A percentile compares a stretch with the other conserved stretches of the same genome.
Conservation (phyloP, 2,113 vertebrate species). For the Gnathonemus echidnorhynchus region DNA sequence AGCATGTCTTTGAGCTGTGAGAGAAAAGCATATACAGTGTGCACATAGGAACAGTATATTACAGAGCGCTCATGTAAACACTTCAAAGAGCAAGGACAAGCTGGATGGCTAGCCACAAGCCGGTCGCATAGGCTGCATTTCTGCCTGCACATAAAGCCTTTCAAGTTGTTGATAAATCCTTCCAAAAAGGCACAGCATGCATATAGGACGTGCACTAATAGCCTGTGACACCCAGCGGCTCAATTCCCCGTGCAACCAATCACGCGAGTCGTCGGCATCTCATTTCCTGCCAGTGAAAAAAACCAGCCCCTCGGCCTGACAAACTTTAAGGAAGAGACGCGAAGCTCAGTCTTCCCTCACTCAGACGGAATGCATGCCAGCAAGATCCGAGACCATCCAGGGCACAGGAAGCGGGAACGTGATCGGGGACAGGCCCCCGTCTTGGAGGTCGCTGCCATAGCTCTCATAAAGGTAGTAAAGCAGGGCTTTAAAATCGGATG, state of each 20-base stretch:
- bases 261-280: background rate
- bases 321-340: background rate
- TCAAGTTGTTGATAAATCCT: background rate
- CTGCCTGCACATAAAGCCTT: background rate
- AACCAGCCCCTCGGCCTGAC: background rate
- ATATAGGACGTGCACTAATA: background rate
- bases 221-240: background rate
- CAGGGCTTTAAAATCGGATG: background rate
- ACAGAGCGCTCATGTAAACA: background rate
- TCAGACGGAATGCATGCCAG: background rate
- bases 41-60: background rate
- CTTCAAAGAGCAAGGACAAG: background rate
- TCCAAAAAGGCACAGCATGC: background rate
- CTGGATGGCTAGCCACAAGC: background rate
- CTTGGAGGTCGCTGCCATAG: background rate
- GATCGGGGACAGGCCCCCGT: background rate
- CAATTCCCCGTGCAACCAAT: background rate
- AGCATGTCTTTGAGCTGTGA: background rate
- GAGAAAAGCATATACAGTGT: background rate
- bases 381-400: background rate
- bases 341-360: background rate
- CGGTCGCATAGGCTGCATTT: background rate
- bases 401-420: background rate
- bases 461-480: background rate
- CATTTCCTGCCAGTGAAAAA: constrained; percentile 2